A percentile compares a stretch with the other conserved stretches of the same genome.
These are phyloP conservation scores for Adrianichthys oophorus DNA, from an alignment of 2,797 vertebrate species.

Conservation along the genomic window DNA sequence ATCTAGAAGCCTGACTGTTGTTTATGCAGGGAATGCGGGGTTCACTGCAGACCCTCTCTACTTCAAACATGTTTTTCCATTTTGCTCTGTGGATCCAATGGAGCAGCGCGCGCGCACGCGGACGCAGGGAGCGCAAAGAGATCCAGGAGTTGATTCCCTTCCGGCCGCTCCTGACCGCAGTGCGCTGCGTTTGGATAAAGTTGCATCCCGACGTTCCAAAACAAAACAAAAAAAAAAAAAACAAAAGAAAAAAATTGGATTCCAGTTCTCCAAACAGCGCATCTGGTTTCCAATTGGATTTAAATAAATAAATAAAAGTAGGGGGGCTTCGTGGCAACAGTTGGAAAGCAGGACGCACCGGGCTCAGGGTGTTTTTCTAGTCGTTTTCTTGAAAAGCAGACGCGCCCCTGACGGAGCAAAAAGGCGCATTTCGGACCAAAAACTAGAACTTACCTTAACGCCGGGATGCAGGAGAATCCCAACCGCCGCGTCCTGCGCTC, in stretches of 20 bases:
- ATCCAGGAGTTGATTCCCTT: constrained; percentile 43
- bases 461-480: constrained; percentile 23
- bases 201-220: constrained; percentile 47
- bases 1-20: too few species aligned
- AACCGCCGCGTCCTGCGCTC: constrained; percentile 45
- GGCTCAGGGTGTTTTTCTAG: constrained; percentile 26
- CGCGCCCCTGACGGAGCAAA: too few species aligned
- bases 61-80: neutral
- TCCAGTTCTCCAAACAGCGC: neutral
- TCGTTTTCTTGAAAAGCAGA: constrained; percentile 1
- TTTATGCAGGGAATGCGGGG: too few species aligned
- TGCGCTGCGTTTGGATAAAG: constrained; percentile 78
- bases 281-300: neutral
- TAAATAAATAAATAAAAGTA: neutral
- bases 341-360: constrained; percentile 61
- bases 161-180: constrained; percentile 65
- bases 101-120: constrained; percentile 6
- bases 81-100: neutral
- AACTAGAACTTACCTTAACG: constrained; percentile 64
- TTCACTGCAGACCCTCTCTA: neutral
- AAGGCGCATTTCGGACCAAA: too few species aligned
- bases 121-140: neutral
- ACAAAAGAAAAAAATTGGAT: too few species aligned
- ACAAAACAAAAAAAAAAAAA: neutral
- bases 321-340: constrained; percentile 71